phyloP scores from a whole-genome alignment of 2,113 vertebrate genomes.

The Phylloscopus whistleri region DNA sequence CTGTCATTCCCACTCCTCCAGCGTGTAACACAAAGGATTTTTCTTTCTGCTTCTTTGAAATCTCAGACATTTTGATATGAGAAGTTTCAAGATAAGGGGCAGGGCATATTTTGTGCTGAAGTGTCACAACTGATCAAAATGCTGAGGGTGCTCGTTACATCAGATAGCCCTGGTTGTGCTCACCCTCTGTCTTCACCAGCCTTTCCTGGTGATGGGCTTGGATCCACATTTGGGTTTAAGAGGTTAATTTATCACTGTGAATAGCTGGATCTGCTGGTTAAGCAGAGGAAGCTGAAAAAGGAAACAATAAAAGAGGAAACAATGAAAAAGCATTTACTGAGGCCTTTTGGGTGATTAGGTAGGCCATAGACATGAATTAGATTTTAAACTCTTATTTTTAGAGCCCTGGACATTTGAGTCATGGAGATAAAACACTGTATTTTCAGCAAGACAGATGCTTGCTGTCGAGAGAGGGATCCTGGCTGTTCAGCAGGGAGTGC shows the following conservation, averaged over 20 bases:
- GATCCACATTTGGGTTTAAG: background rate
- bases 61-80: background rate
- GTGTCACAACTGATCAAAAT: background rate
- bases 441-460: conserved; percentile 21
- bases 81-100: background rate
- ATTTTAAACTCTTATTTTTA: conserved; percentile 28
- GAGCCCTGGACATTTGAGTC: background rate
- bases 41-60: background rate
- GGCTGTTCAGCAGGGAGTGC: background rate
- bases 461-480: background rate
- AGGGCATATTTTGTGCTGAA: background rate
- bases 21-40: background rate
- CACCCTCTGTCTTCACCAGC: background rate
- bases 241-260: background rate
- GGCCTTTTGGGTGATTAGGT: conserved; percentile 5
- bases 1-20: background rate
- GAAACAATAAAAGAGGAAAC: conserved; percentile 10
- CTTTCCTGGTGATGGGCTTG: background rate
- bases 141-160: background rate
- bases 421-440: background rate
- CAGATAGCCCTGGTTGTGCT: background rate
- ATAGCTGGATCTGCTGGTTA: background rate
- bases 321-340: background rate
- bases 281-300: background rate
- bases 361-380: background rate